Conservation (phyloP, 2,797 vertebrate species). For the Varecia variegata region DNA sequence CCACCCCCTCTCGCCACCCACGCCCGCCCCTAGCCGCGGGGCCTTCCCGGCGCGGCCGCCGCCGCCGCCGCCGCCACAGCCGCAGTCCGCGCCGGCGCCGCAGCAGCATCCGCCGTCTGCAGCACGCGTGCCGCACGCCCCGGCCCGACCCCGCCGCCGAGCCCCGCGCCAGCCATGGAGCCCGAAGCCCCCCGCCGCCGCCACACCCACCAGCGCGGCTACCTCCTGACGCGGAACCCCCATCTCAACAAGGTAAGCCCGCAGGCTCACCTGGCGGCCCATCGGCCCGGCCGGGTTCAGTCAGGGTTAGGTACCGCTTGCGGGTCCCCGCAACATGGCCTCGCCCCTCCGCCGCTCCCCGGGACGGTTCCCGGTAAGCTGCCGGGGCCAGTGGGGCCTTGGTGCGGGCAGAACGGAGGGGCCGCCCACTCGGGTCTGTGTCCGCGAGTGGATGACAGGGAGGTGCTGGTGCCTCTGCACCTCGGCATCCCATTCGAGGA, state of each 20-base stretch:
- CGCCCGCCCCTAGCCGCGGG: slow-evolving; percentile 64
- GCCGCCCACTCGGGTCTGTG: not conserved
- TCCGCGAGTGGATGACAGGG: not conserved
- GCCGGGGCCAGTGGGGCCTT: not conserved
- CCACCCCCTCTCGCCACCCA: slow-evolving; percentile 58
- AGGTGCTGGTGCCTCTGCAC: not conserved
- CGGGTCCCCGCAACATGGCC: not conserved
- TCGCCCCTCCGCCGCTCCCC: not conserved
- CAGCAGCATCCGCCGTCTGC: slow-evolving; percentile 87
- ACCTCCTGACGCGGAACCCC: slow-evolving; percentile 91
- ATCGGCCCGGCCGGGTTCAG: not conserved
- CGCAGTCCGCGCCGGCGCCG: not conserved
- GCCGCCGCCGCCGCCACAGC: not conserved
- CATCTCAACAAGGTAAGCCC: slow-evolving; percentile 92
- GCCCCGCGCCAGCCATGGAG: slow-evolving; percentile 54
- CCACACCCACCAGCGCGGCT: slow-evolving; percentile 91
- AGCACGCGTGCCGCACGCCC: slow-evolving; percentile 51
- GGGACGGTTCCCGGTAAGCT: rapidly evolving
- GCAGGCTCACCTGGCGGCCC: not conserved
- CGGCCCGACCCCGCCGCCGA: not conserved
- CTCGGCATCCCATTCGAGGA: not conserved
- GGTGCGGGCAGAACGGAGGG: rapidly evolving
- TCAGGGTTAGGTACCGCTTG: not conserved
- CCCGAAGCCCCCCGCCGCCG: slow-evolving; percentile 33
- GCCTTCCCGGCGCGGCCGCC: slow-evolving; percentile 21